These are phyloP conservation scores for Python bivittatus DNA, from an alignment of 2,113 vertebrate species.

Conservation along the genomic window DNA sequence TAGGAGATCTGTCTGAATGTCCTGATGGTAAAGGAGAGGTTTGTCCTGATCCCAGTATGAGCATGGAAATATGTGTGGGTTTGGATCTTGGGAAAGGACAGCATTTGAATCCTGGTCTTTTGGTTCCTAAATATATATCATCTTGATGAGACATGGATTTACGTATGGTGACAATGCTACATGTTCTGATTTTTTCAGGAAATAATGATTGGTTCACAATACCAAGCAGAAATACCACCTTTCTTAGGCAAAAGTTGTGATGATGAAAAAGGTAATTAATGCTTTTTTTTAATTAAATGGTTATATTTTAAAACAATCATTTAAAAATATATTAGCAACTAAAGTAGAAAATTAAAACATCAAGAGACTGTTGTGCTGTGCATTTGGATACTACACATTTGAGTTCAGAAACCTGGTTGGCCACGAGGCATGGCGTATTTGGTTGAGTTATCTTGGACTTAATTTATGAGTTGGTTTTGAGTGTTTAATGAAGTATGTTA, in stretches of 20 bases:
- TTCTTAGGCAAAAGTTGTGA: slow-evolving; percentile 81
- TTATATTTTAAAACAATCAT: neutral
- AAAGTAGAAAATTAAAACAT: neutral
- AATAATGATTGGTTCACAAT: slow-evolving; percentile 96
- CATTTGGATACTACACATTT: neutral
- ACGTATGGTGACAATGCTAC: neutral
- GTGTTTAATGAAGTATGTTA: neutral
- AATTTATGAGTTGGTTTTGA: neutral
- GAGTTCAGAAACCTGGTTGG: neutral
- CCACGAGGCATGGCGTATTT: neutral
- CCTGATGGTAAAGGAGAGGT: neutral
- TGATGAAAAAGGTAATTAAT: slow-evolving; percentile 80
- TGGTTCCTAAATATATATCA: slow-evolving; percentile 12
- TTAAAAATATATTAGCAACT: neutral
- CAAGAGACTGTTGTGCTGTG: neutral
- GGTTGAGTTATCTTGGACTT: neutral
- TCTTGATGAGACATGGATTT: neutral
- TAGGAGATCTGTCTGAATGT: neutral
- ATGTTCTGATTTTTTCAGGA: slow-evolving; percentile 75
- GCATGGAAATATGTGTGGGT: neutral
- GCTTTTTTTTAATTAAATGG: neutral
- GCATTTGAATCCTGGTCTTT: neutral
- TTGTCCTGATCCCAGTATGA: neutral
- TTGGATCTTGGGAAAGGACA: neutral
- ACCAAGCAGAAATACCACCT: slow-evolving; percentile 93